These are phyloP conservation scores for Pogonocichla stellata DNA, from an alignment of 2,113 vertebrate genomes.

Conservation along the genomic window DNA sequence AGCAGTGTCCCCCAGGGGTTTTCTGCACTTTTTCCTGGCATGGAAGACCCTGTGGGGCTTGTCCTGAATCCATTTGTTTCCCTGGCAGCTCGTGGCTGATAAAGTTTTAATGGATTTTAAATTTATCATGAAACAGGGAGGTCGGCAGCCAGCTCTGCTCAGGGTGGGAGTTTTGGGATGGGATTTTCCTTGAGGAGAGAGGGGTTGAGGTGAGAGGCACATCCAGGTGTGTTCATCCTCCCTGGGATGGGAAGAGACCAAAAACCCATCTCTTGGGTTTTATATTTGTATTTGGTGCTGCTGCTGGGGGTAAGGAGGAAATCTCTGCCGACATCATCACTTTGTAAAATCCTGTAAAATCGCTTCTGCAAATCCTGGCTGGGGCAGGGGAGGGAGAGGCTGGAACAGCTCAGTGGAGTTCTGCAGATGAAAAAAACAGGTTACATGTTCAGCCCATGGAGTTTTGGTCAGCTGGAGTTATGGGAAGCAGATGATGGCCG, in stretches of 20 bases:
- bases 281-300: neutral
- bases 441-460: constrained; percentile 69
- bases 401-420: neutral
- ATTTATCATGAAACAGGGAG: neutral
- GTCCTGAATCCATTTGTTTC: neutral
- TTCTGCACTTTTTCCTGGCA: neutral
- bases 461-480: neutral
- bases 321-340: constrained; percentile 43
- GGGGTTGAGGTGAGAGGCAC: neutral
- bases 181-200: neutral
- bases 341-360: neutral
- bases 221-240: neutral
- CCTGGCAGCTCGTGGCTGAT: neutral
- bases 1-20: neutral
- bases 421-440: constrained; percentile 74
- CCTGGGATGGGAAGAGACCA: neutral
- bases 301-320: neutral
- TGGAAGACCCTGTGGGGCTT: neutral
- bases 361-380: neutral
- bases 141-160: neutral
- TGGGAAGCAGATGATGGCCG: no score
- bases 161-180: neutral
- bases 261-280: neutral
- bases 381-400: neutral
- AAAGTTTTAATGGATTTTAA: constrained; percentile 40